Percentiles rank a stretch among this genome's conserved stretches.
phyloP scores from a whole-genome alignment of 2,888 invertebrate species.

The Portevinia maculata region DNA sequence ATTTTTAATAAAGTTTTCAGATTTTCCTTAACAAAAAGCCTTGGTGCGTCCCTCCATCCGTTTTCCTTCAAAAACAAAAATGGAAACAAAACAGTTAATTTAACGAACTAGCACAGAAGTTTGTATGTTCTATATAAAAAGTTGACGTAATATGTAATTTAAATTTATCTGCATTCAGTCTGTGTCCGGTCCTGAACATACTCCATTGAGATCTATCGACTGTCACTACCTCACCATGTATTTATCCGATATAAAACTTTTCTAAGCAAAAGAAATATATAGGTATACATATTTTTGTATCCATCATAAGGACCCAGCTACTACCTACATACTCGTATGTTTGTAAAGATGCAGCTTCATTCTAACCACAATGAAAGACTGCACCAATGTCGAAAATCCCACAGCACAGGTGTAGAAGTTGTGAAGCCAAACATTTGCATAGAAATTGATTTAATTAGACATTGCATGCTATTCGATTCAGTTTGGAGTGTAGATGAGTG shows the following conservation, averaged over 20 bases:
- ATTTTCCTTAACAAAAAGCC: no score
- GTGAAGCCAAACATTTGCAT: conserved; percentile 67
- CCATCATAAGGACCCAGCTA: no score
- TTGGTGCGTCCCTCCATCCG: no score
- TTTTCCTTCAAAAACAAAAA: no score
- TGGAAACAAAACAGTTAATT: no score
- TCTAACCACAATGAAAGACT: no score
- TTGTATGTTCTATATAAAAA: not conserved
- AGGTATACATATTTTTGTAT: no score
- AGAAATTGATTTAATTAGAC: conserved; percentile 72
- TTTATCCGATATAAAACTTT: conserved; percentile 1
- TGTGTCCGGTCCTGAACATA: conserved; percentile 58
- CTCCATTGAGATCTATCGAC: conserved; percentile 54
- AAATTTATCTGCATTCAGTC: conserved; percentile 67
- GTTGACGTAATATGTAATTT: conserved; percentile 58
- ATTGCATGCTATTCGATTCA: conserved; percentile 64
- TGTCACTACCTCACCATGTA: conserved; percentile 25
- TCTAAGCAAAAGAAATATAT: no score
- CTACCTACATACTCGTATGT: no score
- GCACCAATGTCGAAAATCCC: conserved; percentile 1
- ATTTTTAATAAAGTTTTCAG: no score
- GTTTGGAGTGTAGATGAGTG: conserved; percentile 66
- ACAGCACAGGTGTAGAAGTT: conserved; percentile 49
- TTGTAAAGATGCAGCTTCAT: no score
- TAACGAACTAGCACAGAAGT: no score